These are phyloP conservation scores for Meloidogyne hapla DNA, from an alignment of 1,140 invertebrate genomes.

Conservation along the genomic window DNA sequence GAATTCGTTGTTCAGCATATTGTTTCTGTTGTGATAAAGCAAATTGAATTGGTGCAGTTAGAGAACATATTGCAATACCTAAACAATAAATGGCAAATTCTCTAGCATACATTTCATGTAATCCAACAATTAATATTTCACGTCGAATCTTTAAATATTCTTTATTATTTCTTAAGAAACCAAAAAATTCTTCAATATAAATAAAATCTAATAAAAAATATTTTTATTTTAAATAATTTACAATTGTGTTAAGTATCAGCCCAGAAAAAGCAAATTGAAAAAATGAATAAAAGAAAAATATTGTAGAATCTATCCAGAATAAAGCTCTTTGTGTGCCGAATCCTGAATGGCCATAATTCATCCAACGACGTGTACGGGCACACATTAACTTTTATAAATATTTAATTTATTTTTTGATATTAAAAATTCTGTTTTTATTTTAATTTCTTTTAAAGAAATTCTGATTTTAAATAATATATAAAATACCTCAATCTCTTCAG, in stretches of 20 bases:
- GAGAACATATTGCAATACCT: constrained; percentile 31
- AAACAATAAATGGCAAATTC: constrained; percentile 32
- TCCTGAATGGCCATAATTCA: constrained; percentile 20
- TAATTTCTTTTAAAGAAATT: no score
- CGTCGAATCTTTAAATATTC: constrained; percentile 25
- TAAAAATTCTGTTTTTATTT: no score
- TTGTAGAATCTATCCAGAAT: constrained; percentile 27
- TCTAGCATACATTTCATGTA: constrained; percentile 29
- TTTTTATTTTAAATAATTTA: neutral
- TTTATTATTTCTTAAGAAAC: no score
- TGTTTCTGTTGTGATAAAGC: constrained; percentile 25
- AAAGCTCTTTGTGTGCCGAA: constrained; percentile 11
- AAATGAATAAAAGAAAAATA: constrained; percentile 23
- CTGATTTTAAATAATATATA: neutral
- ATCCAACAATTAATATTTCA: constrained; percentile 13
- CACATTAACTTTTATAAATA: constrained; percentile 26
- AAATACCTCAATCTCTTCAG: constrained; percentile 30
- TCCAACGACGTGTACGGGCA: constrained; percentile 30
- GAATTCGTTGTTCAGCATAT: constrained; percentile 32
- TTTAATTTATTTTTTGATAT: no score
- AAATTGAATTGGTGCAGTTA: constrained; percentile 27
- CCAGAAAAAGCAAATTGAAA: constrained; percentile 32
- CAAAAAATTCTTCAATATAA: constrained; percentile 2
- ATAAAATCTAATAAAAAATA: no score
- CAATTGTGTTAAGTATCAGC: constrained; percentile 13